Evolutionary conservation across 2,888 invertebrate genomes (phyloP), one percentile per base, ranked within the genome.

Genomic region (Brachyopa scutellaris): DNA sequence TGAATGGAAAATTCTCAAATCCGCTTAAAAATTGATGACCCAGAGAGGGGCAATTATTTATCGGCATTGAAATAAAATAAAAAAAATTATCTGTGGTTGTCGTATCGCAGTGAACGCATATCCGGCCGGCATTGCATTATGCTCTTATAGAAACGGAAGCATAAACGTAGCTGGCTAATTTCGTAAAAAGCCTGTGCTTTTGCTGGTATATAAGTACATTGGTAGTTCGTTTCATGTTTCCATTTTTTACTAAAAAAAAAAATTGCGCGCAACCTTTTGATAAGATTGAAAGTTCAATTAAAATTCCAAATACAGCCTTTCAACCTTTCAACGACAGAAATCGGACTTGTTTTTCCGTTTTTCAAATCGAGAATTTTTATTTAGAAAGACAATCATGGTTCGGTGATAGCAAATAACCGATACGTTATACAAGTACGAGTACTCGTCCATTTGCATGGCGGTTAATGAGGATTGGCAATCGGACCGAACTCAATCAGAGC

Each of bases 381-480:
- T 29, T 26, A 29, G 29, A 19, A 3, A 51, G 11, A 40, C 49
- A 64, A 51, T 26, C 33, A 17, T 38, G 26, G 51, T 2, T n/a
- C 9, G 47, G 23, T 36, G 33, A 49, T 47, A 26, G 26, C 26
- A 26, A 38, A 19, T 49, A 8, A 38, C 23, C 38, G 26, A 47
- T 36, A 49, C 8, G 51, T 23, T 47, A 21, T 33, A 33, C 59
- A 26, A 11, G 26, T n/a, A n/a, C n/a, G n/a, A n/a, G n/a, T n/a
- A n/a, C n/a, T n/a, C n/a, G n/a, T n/a, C n/a, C n/a, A n/a, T n/a
- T n/a, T 47, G 57, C 29, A 17, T 11, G 21, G 17, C 33, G 51
- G 61, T 51, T 72, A 72, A 72, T 72, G 61, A 72, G 72, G 51
- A 61, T 21, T 70, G 51, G 29, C 70, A 61, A 59, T 49, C 29